Conservation (phyloP, 2,888 invertebrate species). For the Epinotia brunnichana region DNA sequence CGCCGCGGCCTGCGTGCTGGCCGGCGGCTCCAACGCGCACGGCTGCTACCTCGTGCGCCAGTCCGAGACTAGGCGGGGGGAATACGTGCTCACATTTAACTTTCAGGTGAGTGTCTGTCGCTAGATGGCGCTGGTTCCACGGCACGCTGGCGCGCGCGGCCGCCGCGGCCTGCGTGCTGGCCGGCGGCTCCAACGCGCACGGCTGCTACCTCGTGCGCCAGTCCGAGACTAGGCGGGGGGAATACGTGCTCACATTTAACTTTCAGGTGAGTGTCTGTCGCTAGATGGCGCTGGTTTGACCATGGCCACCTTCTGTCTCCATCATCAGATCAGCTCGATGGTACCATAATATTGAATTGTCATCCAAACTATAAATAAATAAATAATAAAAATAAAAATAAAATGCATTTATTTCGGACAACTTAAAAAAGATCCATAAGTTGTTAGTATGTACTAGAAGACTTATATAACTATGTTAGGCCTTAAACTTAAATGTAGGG, state of each 20-base stretch:
- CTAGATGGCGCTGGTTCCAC: too few species aligned
- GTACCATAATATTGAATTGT: too few species aligned
- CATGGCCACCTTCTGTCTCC: too few species aligned
- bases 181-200: conserved; percentile 93
- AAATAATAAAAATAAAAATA: too few species aligned
- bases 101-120: conserved; percentile 94
- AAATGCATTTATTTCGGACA: too few species aligned
- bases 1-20: conserved; percentile 95
- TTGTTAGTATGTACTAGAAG: too few species aligned
- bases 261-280: conserved; percentile 94
- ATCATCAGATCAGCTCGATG: too few species aligned
- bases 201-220: conserved; percentile 98
- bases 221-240: conserved; percentile 97
- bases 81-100: conserved; percentile 99
- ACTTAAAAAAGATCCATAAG: too few species aligned
- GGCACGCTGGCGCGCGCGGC: conserved; percentile 97
- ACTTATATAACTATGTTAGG: too few species aligned
- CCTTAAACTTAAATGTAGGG: too few species aligned
- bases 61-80: conserved; percentile 97
- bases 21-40: conserved; percentile 93
- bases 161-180: conserved; percentile 95
- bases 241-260: conserved; percentile 99
- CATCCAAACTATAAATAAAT: too few species aligned
- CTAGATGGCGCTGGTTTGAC: too few species aligned
- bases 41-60: conserved; percentile 98